Percentiles rank a stretch among this genome's conserved stretches.
phyloP scores from a whole-genome alignment of 2,888 invertebrate genomes.

The Priapulus caudatus region DNA sequence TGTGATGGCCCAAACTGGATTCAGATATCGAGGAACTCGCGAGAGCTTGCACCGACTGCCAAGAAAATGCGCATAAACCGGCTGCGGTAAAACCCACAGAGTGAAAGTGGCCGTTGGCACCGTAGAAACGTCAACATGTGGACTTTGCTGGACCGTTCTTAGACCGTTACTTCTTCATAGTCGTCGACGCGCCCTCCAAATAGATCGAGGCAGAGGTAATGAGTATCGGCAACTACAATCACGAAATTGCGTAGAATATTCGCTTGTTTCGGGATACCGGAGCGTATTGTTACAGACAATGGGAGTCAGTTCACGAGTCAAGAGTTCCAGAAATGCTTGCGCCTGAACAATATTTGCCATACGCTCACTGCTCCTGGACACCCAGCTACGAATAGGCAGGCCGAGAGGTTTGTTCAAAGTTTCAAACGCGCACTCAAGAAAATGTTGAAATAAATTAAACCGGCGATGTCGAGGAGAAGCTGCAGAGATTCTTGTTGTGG shows the following conservation, averaged over 20 bases:
- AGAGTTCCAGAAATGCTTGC: neutral
- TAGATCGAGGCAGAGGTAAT: too few species aligned
- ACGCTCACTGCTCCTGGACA: neutral
- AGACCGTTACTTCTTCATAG: neutral
- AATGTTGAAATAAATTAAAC: too few species aligned
- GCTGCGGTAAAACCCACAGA: too few species aligned
- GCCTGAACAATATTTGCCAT: too few species aligned
- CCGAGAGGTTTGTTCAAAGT: constrained; percentile 1
- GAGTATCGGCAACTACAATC: too few species aligned
- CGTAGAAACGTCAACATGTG: neutral
- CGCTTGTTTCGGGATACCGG: constrained; percentile 2
- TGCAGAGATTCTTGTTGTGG: neutral
- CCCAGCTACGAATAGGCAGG: neutral
- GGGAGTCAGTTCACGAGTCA: neutral
- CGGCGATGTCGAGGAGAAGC: neutral
- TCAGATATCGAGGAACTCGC: too few species aligned
- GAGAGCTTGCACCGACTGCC: too few species aligned
- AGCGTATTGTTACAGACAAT: constrained; percentile 3
- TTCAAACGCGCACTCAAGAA: constrained; percentile 4
- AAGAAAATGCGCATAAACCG: too few species aligned
- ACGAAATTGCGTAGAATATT: neutral
- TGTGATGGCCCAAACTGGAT: too few species aligned
- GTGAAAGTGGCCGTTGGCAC: neutral
- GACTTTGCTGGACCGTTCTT: constrained; percentile 5
- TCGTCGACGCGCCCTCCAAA: too few species aligned